A percentile compares a stretch with the other conserved stretches of the same genome.
Evolutionary conservation across 1,140 invertebrate genomes (phyloP).

Genomic region (Vanessa tameamea): DNA sequence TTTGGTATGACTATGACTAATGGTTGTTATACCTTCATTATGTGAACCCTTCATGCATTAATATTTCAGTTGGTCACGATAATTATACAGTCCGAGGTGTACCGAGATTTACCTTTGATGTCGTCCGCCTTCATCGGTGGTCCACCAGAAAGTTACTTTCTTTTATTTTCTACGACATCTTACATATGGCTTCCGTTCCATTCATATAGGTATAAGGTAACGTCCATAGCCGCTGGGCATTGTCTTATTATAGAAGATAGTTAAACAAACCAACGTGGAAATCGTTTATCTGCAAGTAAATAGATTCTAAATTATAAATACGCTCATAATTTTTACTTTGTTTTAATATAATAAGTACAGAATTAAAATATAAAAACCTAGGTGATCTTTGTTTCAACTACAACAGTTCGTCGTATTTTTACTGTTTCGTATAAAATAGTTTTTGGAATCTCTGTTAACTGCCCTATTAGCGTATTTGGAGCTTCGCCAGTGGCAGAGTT

Average conservation of each 20-base stretch:
- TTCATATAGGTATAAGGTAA: constrained; percentile 17
- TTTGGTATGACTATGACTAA: constrained; percentile 55
- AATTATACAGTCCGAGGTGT: constrained; percentile 57
- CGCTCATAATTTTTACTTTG: too few relatives aligned
- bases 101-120: constrained; percentile 61
- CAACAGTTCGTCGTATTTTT: constrained; percentile 23
- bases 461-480: constrained; percentile 50
- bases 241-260: constrained; percentile 5
- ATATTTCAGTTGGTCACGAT: constrained; percentile 60
- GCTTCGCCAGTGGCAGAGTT: constrained; percentile 37
- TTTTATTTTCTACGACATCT: constrained; percentile 51
- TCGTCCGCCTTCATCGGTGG: constrained; percentile 67
- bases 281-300: background rate
- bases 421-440: constrained; percentile 42
- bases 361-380: background rate
- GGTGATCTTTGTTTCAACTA: background rate
- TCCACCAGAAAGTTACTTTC: constrained; percentile 56
- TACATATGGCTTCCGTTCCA: constrained; percentile 59
- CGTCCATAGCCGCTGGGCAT: background rate
- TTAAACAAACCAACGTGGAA: background rate
- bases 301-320: too few relatives aligned
- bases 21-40: constrained; percentile 44
- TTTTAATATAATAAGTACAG: too few relatives aligned
- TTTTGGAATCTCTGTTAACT: constrained; percentile 47
- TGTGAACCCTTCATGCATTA: constrained; percentile 50